Percentiles rank a stretch among this genome's conserved stretches.
phyloP scores from a whole-genome alignment of 64 coral and sea anemone genomes.

The Acropora tenuis region DNA sequence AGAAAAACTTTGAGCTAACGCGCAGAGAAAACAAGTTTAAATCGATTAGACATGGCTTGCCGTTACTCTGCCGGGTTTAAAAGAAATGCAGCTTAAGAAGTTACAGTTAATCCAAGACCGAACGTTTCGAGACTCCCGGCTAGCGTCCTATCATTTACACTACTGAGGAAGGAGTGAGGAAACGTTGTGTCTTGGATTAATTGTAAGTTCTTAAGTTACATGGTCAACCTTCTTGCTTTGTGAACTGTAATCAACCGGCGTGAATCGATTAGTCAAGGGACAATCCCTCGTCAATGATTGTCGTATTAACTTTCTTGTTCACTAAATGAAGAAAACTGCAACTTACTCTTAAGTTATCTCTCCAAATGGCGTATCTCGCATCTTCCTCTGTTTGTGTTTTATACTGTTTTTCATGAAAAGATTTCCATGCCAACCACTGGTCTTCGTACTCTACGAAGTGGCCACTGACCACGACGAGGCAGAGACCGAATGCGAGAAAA shows the following conservation, averaged over 20 bases:
- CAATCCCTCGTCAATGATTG: neutral
- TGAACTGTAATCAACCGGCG: too few species aligned
- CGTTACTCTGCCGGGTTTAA: too few species aligned
- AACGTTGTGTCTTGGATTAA: too few species aligned
- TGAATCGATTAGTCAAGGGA: neutral
- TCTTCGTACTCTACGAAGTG: conserved; percentile 46
- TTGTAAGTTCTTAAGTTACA: too few species aligned
- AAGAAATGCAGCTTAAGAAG: too few species aligned
- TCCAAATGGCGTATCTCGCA: conserved; percentile 77
- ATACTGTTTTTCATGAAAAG: conserved; percentile 70
- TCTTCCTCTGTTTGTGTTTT: conserved; percentile 55
- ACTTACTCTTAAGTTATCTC: conserved; percentile 73
- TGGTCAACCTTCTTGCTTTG: too few species aligned
- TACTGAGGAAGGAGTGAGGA: neutral
- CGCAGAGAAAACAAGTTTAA: too few species aligned
- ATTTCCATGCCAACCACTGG: conserved; percentile 82
- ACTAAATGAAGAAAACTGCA: neutral
- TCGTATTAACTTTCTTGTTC: neutral
- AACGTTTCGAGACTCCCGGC: too few species aligned
- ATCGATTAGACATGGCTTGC: too few species aligned
- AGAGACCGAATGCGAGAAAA: conserved; percentile 17
- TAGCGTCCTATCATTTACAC: neutral
- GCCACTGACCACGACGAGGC: conserved; percentile 47
- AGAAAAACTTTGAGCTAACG: too few species aligned
- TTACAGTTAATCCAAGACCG: too few species aligned